Percentiles rank a stretch among this genome's conserved stretches.
phyloP scores from a whole-genome alignment of 2,797 vertebrate genomes.

The Vultur gryphus region DNA sequence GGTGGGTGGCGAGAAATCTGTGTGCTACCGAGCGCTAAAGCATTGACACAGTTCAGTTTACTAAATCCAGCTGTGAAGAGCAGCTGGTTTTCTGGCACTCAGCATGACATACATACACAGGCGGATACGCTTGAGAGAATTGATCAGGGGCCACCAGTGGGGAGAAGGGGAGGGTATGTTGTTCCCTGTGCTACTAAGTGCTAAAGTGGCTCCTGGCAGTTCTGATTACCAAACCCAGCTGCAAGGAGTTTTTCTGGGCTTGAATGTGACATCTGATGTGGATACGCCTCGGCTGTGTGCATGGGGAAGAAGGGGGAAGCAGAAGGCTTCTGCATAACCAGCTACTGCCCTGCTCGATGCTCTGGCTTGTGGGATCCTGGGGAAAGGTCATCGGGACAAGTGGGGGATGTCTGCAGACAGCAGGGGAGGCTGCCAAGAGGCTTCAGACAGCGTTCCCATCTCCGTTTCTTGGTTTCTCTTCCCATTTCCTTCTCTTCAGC shows the following conservation, averaged over 20 bases:
- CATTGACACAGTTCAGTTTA: conserved; percentile 13
- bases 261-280: not conserved
- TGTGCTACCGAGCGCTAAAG: not conserved
- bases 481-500: not conserved
- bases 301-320: not conserved
- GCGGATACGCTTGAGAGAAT: not conserved
- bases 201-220: not conserved
- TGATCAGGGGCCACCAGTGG: not conserved
- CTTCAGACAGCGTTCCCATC: not conserved
- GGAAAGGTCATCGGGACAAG: not conserved
- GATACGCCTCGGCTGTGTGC: rapidly evolving
- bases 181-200: not conserved
- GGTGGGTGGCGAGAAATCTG: conserved; percentile 37
- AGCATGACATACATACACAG: not conserved
- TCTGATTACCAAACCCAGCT: not conserved
- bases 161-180: not conserved
- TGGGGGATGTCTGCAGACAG: not conserved
- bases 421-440: not conserved
- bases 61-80: conserved; percentile 50
- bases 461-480: not conserved
- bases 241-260: not conserved
- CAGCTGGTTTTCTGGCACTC: conserved; percentile 14
- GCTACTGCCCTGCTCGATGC: not conserved
- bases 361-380: not conserved
- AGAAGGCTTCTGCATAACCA: not conserved